Evolutionary conservation across 30 jellyfish, hydroid and myxozoan genomes (phyloP), one percentile per base, ranked within the genome.

Genomic region (Aurelia coerulea): DNA sequence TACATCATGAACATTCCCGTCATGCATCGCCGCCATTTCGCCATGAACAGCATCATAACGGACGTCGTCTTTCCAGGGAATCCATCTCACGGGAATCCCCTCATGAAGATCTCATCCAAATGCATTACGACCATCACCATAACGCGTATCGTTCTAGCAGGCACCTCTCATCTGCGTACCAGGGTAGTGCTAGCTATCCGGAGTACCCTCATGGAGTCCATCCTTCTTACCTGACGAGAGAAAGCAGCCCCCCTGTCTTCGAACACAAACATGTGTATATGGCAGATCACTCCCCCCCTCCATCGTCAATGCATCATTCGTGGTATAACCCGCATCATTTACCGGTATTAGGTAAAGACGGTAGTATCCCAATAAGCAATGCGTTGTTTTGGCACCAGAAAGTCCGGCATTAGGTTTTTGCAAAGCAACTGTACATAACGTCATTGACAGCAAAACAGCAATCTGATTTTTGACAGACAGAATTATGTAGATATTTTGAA

Each of bases 381-480:
- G 80, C 66, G 1, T 11, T 65, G 67, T 79, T 62, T 50, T 79
- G 89, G 89, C 89, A 65, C 49, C 89, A 64, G 59, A 66, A 79
- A 50, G 89, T 79, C 15, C 72, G 67, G 72, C 89, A 79, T 79
- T 79, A 66, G 70, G 31, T n/a, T 6, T 23, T 2, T 5, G 10
- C 53, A 46, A 46, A 5, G 56, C 56, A 46, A 46, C 14, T 46
- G 56, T 46, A 4, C 56, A 46, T 6, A 46, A 46, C 56, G 11
- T 4, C 14, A 0, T 6, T 46, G 56, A 8, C 56, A 6, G 56
- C 56, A 9, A 46, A 9, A 46, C 56, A 46, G 56, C 56, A 5
- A 46, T 46, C 14, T 46, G 15, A 46, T 46, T 46, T 46, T 46
- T 46, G 56, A 46, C 56, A 46, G 56, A 46, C 50, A n/a, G n/a